Evolutionary conservation across 2,888 invertebrate species (phyloP).

Genomic region (Athripsodes cinereus): DNA sequence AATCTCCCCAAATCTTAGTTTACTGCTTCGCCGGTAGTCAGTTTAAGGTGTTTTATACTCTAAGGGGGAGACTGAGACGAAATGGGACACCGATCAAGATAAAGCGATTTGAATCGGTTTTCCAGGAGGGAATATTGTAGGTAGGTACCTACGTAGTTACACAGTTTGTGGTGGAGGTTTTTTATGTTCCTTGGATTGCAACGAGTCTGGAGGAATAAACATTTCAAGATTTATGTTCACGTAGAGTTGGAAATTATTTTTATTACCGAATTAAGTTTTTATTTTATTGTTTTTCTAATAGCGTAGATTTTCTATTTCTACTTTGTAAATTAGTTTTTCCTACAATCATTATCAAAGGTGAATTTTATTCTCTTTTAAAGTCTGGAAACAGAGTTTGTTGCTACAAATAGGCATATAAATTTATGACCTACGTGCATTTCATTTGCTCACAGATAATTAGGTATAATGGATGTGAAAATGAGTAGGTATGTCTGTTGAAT

Average conservation of each 20-base stretch:
- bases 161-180: not conserved
- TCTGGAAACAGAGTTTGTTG: no score
- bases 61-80: not conserved
- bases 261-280: not conserved
- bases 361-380: no score
- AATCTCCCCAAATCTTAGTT: slow-evolving; percentile 17
- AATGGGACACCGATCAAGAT: slow-evolving; percentile 15
- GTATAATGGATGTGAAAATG: no score
- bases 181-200: not conserved
- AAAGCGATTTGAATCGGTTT: slow-evolving; percentile 8
- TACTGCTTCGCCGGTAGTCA: slow-evolving; percentile 19
- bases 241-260: not conserved
- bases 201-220: not conserved
- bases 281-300: no score
- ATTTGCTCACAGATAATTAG: no score
- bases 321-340: no score
- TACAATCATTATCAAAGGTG: no score
- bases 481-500: no score
- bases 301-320: no score
- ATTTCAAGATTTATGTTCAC: not conserved
- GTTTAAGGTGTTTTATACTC: slow-evolving; percentile 19
- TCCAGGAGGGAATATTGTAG: not conserved
- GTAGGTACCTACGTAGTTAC: not conserved
- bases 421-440: no score
- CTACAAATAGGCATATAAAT: no score